Conservation (phyloP, 1,140 invertebrate species). For the Drosophila kohkoa region DNA sequence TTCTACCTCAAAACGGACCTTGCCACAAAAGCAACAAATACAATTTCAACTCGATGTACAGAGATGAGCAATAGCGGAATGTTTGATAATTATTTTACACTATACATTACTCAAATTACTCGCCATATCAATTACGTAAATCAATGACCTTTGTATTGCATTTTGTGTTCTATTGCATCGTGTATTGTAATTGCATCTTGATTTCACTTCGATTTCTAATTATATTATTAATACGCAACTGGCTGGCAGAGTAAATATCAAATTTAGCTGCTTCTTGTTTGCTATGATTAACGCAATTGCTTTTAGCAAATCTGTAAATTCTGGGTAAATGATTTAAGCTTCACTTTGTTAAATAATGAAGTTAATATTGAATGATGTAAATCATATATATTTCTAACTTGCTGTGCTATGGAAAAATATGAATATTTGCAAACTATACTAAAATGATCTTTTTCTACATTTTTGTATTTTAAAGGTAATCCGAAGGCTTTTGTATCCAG, state of each 20-base stretch:
- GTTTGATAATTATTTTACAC: neutral
- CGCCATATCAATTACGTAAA: neutral
- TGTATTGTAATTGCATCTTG: neutral
- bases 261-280: neutral
- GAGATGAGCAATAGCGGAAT: slow-evolving; percentile 32
- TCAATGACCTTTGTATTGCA: neutral
- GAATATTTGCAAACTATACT: too few relatives aligned
- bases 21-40: slow-evolving; percentile 48
- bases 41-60: slow-evolving; percentile 41
- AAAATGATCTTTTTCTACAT: too few relatives aligned
- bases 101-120: slow-evolving; percentile 13
- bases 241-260: neutral
- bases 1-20: neutral
- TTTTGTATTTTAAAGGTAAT: too few relatives aligned
- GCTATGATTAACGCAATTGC: neutral
- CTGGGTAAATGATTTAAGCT: too few relatives aligned
- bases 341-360: too few relatives aligned
- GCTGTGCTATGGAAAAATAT: too few relatives aligned
- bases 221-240: neutral
- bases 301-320: neutral
- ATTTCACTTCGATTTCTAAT: neutral
- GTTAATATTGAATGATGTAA: too few relatives aligned
- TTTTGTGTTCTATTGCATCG: neutral
- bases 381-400: too few relatives aligned
- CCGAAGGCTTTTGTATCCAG: too few relatives aligned